Evolutionary conservation across 2,797 vertebrate genomes (phyloP).

Genomic region (Triplophysa bombifrons): DNA sequence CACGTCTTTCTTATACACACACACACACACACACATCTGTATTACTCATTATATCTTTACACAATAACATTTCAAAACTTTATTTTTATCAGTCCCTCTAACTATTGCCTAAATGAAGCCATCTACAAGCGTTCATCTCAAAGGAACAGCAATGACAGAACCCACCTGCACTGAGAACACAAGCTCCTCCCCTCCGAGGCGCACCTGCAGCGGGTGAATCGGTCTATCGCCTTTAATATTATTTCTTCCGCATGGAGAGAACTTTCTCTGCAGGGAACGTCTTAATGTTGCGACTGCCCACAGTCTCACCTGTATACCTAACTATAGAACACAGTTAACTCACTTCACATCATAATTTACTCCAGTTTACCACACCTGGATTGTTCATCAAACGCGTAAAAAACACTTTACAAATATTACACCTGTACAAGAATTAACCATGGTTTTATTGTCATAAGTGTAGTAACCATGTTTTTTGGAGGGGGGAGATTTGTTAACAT

Average conservation of each 20-base stretch:
- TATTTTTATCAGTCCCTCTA: neutral
- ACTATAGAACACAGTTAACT: constrained; percentile 27
- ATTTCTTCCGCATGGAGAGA: constrained; percentile 22
- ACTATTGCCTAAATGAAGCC: neutral
- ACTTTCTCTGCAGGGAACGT: constrained; percentile 25
- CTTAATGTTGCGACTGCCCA: constrained; percentile 32
- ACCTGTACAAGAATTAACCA: too few species aligned
- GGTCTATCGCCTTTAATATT: neutral
- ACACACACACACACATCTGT: neutral
- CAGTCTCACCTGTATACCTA: constrained; percentile 23
- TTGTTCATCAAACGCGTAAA: neutral
- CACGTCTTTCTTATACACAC: neutral
- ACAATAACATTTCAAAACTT: neutral
- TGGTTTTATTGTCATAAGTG: too few species aligned
- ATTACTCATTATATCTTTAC: neutral
- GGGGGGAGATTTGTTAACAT: too few species aligned
- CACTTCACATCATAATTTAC: neutral
- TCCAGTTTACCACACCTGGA: neutral
- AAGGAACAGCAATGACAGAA: neutral
- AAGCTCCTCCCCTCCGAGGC: neutral
- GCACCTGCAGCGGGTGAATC: neutral
- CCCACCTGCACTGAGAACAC: constrained; percentile 4
- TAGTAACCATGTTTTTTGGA: too few species aligned
- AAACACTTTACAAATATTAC: neutral
- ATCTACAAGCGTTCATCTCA: neutral